Conservation (phyloP, 1,140 invertebrate species). For the Meloidogyne hapla region DNA sequence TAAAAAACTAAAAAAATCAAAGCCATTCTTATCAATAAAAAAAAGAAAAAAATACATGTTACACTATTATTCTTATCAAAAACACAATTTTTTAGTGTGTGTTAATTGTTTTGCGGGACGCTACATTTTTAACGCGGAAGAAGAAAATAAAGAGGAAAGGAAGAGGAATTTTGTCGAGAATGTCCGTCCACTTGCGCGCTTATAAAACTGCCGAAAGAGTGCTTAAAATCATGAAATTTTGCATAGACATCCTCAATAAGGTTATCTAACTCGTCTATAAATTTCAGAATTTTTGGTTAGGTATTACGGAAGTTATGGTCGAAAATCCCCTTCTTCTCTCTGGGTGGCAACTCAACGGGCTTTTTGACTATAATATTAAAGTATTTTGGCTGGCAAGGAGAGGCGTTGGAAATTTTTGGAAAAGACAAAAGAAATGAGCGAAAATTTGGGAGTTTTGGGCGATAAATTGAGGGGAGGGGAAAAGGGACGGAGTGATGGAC, state of each 20-base stretch:
- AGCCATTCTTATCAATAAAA: background rate
- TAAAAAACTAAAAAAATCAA: background rate
- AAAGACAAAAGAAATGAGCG: background rate
- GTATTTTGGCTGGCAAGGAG: background rate
- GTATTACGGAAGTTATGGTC: too few species aligned
- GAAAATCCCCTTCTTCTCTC: too few species aligned
- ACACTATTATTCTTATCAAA: background rate
- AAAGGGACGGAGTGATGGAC: too few species aligned
- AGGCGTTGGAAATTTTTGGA: background rate
- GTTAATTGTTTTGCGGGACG: background rate
- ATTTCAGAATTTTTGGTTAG: too few species aligned
- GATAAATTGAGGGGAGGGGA: background rate
- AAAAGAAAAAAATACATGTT: background rate
- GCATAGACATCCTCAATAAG: too few species aligned
- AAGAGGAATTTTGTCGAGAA: background rate
- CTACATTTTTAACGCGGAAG: background rate
- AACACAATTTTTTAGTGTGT: background rate
- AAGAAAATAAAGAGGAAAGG: background rate
- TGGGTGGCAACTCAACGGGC: too few species aligned
- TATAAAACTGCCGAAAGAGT: too few species aligned
- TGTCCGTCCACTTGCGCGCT: too few species aligned
- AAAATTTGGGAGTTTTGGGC: background rate
- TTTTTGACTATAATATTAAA: too few species aligned
- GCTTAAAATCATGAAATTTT: too few species aligned
- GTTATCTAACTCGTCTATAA: too few species aligned